These are phyloP conservation scores for Scaptomyza pallida DNA, from an alignment of 1,140 invertebrate genomes.

Conservation along the genomic window DNA sequence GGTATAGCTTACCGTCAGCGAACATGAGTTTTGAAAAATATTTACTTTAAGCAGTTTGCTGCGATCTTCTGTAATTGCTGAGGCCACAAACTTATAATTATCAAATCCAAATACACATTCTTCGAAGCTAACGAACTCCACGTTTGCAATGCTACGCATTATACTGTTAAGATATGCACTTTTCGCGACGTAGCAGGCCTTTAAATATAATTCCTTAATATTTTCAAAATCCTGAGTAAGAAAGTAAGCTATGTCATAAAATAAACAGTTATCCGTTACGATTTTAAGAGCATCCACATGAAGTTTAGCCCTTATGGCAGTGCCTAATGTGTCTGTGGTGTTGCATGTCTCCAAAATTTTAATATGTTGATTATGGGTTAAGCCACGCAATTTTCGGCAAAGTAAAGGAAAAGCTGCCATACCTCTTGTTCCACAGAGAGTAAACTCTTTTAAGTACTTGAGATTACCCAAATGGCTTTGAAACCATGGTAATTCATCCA, in stretches of 20 bases:
- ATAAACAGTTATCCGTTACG: constrained; percentile 28
- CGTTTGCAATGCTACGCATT: constrained; percentile 3
- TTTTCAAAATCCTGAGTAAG: constrained; percentile 1
- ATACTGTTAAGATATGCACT: constrained; percentile 3
- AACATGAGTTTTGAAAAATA: constrained; percentile 24
- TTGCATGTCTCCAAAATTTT: constrained; percentile 45
- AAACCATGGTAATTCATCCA: constrained; percentile 34
- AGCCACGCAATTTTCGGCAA: background rate
- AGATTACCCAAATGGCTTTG: constrained; percentile 20
- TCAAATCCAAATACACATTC: constrained; percentile 42
- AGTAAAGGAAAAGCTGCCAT: background rate
- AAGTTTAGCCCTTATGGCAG: constrained; percentile 3
- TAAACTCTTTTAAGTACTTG: constrained; percentile 16
- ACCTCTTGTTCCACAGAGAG: background rate
- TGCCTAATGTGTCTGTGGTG: constrained; percentile 11
- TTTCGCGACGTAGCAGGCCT: constrained; percentile 2
- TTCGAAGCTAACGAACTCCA: constrained; percentile 47
- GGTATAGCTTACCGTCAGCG: constrained; percentile 22
- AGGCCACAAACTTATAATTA: constrained; percentile 30
- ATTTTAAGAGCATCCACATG: constrained; percentile 21
- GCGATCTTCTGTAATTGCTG: constrained; percentile 31
- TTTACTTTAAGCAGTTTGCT: constrained; percentile 14
- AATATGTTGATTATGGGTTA: constrained; percentile 8
- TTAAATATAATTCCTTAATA: constrained; percentile 40
- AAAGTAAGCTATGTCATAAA: background rate